Percentiles rank a stretch among this genome's conserved stretches.
phyloP scores from a whole-genome alignment of 2,113 vertebrate genomes.

The Tringa solitaria region DNA sequence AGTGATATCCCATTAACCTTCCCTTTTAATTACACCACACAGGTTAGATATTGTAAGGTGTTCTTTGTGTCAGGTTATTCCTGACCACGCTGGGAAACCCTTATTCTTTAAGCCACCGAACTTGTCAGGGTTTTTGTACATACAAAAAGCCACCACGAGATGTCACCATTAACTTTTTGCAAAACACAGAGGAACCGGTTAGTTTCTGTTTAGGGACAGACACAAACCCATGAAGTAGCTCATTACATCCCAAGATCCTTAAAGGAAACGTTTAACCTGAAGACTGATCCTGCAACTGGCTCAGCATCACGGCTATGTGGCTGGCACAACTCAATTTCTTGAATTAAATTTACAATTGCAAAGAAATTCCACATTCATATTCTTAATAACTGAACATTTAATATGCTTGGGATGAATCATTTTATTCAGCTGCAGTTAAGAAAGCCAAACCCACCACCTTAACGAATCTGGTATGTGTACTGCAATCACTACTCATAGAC shows the following conservation, averaged over 20 bases:
- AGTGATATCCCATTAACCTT: neutral
- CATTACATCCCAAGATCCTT: neutral
- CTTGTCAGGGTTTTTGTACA: neutral
- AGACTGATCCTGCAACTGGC: neutral
- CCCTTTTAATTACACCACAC: neutral
- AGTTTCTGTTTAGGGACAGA: fast-evolving
- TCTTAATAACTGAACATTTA: neutral
- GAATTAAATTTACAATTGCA: neutral
- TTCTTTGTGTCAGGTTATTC: neutral
- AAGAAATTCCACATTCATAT: neutral
- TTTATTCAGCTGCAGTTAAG: neutral
- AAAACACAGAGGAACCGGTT: fast-evolving
- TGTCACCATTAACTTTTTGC: slow-evolving; percentile 17
- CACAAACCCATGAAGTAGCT: fast-evolving
- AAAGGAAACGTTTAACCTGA: fast-evolving
- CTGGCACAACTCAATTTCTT: neutral
- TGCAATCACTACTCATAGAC: neutral
- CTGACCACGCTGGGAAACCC: neutral
- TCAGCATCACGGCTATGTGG: neutral
- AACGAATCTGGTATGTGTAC: neutral
- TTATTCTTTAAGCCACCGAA: fast-evolving
- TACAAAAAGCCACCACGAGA: neutral
- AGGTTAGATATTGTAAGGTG: neutral
- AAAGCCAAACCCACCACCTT: neutral
- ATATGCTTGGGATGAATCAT: neutral